phyloP scores from a whole-genome alignment of 2,888 invertebrate species.

The Cyclophora albipunctata region DNA sequence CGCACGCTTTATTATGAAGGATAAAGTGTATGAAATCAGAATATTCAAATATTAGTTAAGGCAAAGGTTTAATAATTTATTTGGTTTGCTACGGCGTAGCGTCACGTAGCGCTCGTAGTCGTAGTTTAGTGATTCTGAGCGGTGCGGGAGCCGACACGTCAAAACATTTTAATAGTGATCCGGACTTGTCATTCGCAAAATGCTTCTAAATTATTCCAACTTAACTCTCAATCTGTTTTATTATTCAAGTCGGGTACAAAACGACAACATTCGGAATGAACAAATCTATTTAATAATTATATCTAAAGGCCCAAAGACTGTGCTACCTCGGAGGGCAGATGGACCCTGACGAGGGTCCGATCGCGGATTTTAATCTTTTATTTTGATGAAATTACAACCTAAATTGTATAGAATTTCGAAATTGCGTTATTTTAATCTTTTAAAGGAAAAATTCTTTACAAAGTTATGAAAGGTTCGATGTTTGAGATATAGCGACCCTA shows the following conservation, averaged over 20 bases:
- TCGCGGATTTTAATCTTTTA: conserved; percentile 36
- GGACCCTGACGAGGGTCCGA: conserved; percentile 44
- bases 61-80: not conserved
- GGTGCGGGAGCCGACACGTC: too few species aligned
- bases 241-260: conserved; percentile 24
- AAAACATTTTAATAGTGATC: not conserved
- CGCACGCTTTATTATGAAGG: not conserved
- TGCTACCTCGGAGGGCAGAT: conserved; percentile 20
- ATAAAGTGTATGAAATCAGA: not conserved
- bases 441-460: too few species aligned
- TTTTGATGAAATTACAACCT: conserved; percentile 20
- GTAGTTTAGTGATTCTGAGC: too few species aligned
- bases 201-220: conserved; percentile 4
- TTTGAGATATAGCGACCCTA: too few species aligned
- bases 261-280: conserved; percentile 24
- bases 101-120: too few species aligned
- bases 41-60: conserved; percentile 4
- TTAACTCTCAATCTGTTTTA: conserved; percentile 12
- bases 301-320: conserved; percentile 27
- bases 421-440: too few species aligned
- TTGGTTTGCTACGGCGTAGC: too few species aligned
- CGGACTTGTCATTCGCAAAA: conserved; percentile 3
- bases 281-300: conserved; percentile 29
- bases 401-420: not conserved
- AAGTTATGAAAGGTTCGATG: too few species aligned